Base-by-base conservation (phyloP, 2,113 vertebrate species). In the Cynocephalus volans region DNA sequence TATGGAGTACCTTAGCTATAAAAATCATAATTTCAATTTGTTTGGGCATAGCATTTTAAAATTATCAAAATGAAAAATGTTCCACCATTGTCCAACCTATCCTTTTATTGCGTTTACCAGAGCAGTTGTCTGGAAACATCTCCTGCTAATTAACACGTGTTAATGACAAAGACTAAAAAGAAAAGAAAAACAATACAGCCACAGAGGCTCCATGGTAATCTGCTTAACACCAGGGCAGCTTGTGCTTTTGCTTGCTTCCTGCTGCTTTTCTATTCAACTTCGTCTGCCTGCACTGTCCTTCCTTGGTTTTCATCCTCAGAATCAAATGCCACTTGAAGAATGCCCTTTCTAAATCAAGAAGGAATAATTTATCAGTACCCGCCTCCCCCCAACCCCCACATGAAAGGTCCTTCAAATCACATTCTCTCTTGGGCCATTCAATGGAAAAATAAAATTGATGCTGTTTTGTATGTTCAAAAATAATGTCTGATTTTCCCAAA, bases 201-300 rank as follows among this genome's bases (percentile, higher is more conserved):
- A 3, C 48, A 11, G 73, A 88, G 24, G 70, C 76, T 84, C 50
- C 81, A 56, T 31, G 60, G 95, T 12, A 64, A 60, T 94, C 41
- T 96, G 88, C 96, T 60, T 48, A 45, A 79, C 3, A 52, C 48
- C 72, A 31, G 54, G 31, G 92, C 96, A 80, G 97, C 88, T 93
- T 36, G 5, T 90, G 96, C 95, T 97, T 86, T 80, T 45, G 90
- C 96, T 97, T 92, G 62, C 0, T 0, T 76, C 17, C 97, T 93
- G 95, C 96, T 96, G 93, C 98, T 97, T 85, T 87, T 98, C 96
- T 96, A 72, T 96, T 96, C 96, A 93, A 96, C 93, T 84, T 96
- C 88, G 83, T 69, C 93, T 75, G n/a, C 85, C 87, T 95, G 88
- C 77, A 28, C 95, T 98, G 45, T 96, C 92, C 15, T 88, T 95